Conservation (phyloP, 2,113 vertebrate species). For the Jacana jacana region DNA sequence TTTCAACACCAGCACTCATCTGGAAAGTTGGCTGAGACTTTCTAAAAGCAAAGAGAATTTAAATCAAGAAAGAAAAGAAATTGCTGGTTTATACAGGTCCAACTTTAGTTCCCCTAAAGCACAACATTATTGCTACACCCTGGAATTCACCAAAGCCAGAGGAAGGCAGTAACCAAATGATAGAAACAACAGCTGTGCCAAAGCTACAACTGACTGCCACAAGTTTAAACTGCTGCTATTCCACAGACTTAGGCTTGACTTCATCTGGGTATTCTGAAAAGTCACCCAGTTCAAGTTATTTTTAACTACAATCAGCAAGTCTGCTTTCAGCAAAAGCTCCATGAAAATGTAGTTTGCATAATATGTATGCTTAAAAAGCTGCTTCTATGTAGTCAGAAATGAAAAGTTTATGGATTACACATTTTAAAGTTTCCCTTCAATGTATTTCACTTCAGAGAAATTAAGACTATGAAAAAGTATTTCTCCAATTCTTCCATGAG, state of each 20-base stretch:
- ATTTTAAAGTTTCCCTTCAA: not conserved
- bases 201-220: not conserved
- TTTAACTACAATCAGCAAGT: not conserved
- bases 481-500: not conserved
- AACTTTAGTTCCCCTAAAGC: not conserved
- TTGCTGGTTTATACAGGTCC: not conserved
- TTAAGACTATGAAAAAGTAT: not conserved
- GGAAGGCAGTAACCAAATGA: not conserved
- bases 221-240: not conserved
- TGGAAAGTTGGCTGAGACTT: not conserved
- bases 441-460: not conserved
- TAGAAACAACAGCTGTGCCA: not conserved
- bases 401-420: not conserved
- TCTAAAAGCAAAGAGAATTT: not conserved
- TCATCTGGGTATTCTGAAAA: not conserved
- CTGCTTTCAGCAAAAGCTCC: not conserved
- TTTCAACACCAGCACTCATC: not conserved
- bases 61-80: not conserved
- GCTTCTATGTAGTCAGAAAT: not conserved
- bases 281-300: not conserved
- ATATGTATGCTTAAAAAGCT: too few species aligned
- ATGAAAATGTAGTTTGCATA: not conserved
- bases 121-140: rapidly evolving
- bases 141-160: not conserved
- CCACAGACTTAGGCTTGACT: not conserved